These are phyloP conservation scores for Hystrix brachyura DNA, from an alignment of 2,113 vertebrate genomes.

Conservation along the genomic window DNA sequence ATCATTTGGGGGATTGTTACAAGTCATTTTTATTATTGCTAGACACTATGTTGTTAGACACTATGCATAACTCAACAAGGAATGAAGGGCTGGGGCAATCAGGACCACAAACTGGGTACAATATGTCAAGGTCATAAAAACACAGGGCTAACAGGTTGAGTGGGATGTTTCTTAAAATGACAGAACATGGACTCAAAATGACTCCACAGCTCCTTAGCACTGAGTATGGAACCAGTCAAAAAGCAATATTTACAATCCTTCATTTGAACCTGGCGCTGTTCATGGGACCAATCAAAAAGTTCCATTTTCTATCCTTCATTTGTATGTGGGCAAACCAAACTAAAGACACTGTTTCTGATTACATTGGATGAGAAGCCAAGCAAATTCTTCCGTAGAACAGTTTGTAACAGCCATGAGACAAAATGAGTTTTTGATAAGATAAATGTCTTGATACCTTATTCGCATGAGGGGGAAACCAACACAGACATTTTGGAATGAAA, in stretches of 20 bases:
- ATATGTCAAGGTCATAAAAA: neutral
- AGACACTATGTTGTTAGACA: neutral
- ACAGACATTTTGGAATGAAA: neutral
- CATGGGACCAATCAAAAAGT: neutral
- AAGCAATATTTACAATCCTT: neutral
- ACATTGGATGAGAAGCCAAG: neutral
- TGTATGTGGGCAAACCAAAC: neutral
- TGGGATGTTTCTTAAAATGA: neutral
- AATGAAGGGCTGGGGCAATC: neutral
- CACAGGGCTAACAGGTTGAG: neutral
- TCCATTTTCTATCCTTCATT: neutral
- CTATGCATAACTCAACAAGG: neutral
- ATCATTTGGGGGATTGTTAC: slow-evolving; percentile 2
- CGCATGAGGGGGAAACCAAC: neutral
- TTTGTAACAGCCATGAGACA: neutral
- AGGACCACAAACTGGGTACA: neutral
- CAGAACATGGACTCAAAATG: neutral
- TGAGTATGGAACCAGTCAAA: neutral
- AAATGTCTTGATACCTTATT: neutral
- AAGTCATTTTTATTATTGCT: neutral
- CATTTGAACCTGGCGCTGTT: neutral
- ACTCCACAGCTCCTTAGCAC: neutral
- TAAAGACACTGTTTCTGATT: neutral
- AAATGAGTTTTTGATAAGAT: neutral
- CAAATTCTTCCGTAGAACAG: neutral